Evolutionary conservation across 2,797 vertebrate species (phyloP).

Genomic region (Podarcis lilfordi): DNA sequence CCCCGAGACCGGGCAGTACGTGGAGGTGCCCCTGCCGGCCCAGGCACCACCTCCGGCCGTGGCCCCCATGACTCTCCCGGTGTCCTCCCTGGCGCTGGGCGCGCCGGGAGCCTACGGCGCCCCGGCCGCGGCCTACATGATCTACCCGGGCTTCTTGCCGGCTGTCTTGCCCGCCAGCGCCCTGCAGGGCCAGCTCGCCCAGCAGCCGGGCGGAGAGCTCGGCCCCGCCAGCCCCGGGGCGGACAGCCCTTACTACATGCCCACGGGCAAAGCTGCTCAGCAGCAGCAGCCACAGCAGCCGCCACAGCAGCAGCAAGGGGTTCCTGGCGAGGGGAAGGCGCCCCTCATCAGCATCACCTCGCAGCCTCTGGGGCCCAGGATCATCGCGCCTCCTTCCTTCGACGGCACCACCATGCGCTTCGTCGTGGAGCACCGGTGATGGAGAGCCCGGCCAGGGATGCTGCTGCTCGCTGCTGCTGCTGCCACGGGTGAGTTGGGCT

Average conservation of each 20-base stretch:
- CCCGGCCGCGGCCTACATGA: conserved; percentile 82
- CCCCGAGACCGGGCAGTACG: conserved; percentile 92
- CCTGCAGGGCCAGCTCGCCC: conserved; percentile 74
- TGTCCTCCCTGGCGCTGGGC: conserved; percentile 84
- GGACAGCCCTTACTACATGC: conserved; percentile 84
- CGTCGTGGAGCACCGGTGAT: conserved; percentile 94
- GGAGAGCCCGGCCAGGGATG: not conserved
- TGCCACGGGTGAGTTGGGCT: conserved; percentile 32
- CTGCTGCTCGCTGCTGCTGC: conserved; percentile 21
- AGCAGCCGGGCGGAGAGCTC: conserved; percentile 53
- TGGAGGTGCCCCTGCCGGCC: conserved; percentile 88
- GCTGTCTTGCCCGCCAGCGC: conserved; percentile 77
- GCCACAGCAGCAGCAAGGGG: conserved; percentile 19
- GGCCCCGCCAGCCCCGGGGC: conserved; percentile 53
- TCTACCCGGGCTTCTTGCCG: conserved; percentile 86
- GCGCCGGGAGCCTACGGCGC: conserved; percentile 80
- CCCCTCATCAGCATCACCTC: conserved; percentile 93
- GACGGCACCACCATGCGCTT: conserved; percentile 99
- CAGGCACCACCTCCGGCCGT: conserved; percentile 78
- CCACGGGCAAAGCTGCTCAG: conserved; percentile 74
- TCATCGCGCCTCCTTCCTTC: conserved; percentile 94
- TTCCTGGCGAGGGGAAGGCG: conserved; percentile 77
- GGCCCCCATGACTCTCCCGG: conserved; percentile 79
- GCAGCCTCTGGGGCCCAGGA: conserved; percentile 89
- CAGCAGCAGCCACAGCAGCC: conserved; percentile 57